phyloP scores from a whole-genome alignment of 1,140 invertebrate species.

The Psilanteris sp. region DNA sequence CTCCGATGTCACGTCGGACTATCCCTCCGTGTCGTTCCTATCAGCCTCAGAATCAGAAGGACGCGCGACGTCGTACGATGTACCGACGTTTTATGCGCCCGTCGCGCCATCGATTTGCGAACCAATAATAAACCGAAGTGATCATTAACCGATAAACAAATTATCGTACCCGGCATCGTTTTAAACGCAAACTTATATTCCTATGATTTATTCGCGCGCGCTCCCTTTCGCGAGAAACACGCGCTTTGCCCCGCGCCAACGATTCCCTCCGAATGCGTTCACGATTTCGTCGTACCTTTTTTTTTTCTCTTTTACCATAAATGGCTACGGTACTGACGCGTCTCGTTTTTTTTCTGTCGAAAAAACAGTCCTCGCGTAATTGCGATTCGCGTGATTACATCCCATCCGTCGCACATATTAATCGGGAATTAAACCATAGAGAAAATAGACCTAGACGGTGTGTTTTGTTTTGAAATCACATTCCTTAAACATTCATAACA shows the following conservation, averaged over 20 bases:
- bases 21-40: slow-evolving; percentile 56
- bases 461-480: no score
- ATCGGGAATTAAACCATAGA: no score
- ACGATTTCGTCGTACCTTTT: no score
- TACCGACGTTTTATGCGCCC: slow-evolving; percentile 32
- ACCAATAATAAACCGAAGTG: slow-evolving; percentile 45
- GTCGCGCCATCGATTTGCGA: slow-evolving; percentile 41
- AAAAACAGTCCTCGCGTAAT: no score
- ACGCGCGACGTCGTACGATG: slow-evolving; percentile 35
- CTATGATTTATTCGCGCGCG: slow-evolving; percentile 31
- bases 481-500: no score
- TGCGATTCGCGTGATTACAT: no score
- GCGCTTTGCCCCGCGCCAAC: not conserved
- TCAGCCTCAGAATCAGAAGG: slow-evolving; percentile 53
- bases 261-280: no score
- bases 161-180: slow-evolving; percentile 32
- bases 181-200: slow-evolving; percentile 27
- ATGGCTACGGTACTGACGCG: no score
- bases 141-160: slow-evolving; percentile 53
- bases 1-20: slow-evolving; percentile 52
- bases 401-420: no score
- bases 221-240: not conserved
- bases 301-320: no score
- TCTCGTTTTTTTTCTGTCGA: no score
- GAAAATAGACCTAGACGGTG: no score